Evolutionary conservation across 1,140 invertebrate genomes (phyloP).

Genomic region (Glomeris maerens): DNA sequence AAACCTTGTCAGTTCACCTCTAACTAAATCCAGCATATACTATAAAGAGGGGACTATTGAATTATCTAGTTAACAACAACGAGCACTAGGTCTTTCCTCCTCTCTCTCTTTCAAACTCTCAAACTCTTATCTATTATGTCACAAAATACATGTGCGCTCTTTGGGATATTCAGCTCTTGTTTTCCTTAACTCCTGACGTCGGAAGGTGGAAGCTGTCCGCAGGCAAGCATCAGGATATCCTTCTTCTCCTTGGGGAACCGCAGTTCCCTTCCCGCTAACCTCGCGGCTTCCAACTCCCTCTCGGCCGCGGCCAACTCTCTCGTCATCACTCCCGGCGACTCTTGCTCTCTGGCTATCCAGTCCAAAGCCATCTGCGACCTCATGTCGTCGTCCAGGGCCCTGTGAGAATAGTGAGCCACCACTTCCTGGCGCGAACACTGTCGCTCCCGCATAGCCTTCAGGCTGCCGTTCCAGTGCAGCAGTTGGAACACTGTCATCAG

Average conservation of each 20-base stretch:
- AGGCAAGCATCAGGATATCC: conserved; percentile 78
- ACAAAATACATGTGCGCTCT: neutral
- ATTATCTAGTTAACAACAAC: too few relatives aligned
- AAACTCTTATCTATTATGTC: too few relatives aligned
- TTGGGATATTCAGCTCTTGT: neutral
- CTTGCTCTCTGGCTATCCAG: conserved; percentile 71
- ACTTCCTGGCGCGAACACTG: conserved; percentile 84
- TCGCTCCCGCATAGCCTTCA: conserved; percentile 72
- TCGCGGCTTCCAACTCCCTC: conserved; percentile 72
- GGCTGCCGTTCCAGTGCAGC: conserved; percentile 87
- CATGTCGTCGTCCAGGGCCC: conserved; percentile 81
- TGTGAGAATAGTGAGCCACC: conserved; percentile 82
- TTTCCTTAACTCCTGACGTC: conserved; percentile 14
- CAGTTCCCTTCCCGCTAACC: conserved; percentile 74
- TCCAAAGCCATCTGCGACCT: conserved; percentile 88
- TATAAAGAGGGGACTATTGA: too few relatives aligned
- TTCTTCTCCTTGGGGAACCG: conserved; percentile 91
- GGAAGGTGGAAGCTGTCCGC: conserved; percentile 45
- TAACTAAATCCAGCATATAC: too few relatives aligned
- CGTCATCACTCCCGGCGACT: conserved; percentile 59
- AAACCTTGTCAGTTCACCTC: too few relatives aligned
- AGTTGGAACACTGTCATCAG: conserved; percentile 93
- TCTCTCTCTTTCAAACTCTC: too few relatives aligned
- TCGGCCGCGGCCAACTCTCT: conserved; percentile 69
- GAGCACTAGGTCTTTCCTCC: too few relatives aligned